phyloP scores from a whole-genome alignment of 1,140 invertebrate species.

The Drosophila nasuta region DNA sequence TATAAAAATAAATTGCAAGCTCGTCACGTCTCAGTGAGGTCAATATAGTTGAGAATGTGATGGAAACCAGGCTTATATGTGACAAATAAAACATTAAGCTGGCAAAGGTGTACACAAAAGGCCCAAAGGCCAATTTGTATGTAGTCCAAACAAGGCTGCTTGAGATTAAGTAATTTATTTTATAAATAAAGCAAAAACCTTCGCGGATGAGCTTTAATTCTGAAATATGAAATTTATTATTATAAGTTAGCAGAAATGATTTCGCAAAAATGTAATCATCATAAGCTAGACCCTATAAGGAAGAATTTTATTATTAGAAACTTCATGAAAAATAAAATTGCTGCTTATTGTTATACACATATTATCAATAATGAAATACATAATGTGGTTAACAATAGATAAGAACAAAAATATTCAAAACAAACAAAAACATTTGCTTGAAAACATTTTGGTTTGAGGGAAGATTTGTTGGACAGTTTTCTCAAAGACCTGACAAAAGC shows the following conservation, averaged over 20 bases:
- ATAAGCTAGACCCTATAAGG: no score
- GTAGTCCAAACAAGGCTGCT: background rate
- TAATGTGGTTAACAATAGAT: no score
- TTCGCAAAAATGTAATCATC: no score
- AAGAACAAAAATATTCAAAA: no score
- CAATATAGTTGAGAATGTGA: constrained; percentile 29
- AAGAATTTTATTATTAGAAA: no score
- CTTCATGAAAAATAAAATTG: no score
- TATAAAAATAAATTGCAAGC: constrained; percentile 41
- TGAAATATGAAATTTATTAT: no score
- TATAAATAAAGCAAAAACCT: background rate
- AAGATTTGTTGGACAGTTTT: background rate
- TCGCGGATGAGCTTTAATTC: background rate
- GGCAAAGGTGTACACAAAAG: background rate
- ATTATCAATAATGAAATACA: no score
- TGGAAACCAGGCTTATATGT: constrained; percentile 20
- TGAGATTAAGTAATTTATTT: background rate
- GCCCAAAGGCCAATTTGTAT: constrained; percentile 12
- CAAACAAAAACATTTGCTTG: background rate
- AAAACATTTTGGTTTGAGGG: constrained; percentile 5
- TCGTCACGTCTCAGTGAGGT: constrained; percentile 54
- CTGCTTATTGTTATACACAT: no score
- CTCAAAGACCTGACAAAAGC: background rate
- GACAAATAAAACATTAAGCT: constrained; percentile 10
- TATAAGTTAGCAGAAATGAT: no score